Percentiles rank a stretch among this genome's conserved stretches.
phyloP scores from a whole-genome alignment of 2,888 invertebrate species.

The Chrysodeixis includens region DNA sequence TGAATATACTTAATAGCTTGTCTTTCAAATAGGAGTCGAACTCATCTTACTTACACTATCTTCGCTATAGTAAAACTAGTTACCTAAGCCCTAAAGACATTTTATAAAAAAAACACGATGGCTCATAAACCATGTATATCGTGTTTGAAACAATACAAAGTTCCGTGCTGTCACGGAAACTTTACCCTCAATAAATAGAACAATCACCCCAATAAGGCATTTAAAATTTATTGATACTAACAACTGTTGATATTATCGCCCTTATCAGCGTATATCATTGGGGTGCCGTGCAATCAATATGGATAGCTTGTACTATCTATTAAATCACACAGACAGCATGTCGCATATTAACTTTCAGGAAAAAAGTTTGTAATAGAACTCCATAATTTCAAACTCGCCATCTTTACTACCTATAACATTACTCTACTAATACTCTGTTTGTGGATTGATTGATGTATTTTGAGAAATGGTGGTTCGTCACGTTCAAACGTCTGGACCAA shows the following conservation, averaged over 20 bases:
- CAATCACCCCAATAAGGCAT: slow-evolving; percentile 1
- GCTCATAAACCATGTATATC: not conserved
- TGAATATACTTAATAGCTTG: too few relatives aligned
- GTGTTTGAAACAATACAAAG: not conserved
- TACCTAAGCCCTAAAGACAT: too few relatives aligned
- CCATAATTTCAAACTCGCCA: not conserved
- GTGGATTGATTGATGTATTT: too few relatives aligned
- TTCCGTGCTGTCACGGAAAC: not conserved
- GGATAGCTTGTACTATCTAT: not conserved
- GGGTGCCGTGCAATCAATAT: not conserved
- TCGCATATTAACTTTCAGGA: not conserved
- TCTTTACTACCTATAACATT: too few relatives aligned
- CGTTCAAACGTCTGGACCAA: too few relatives aligned
- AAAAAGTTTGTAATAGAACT: not conserved
- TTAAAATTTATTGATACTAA: not conserved
- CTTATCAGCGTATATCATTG: not conserved
- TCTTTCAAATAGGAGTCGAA: too few relatives aligned
- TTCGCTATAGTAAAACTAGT: too few relatives aligned
- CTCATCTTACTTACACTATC: too few relatives aligned
- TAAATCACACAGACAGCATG: not conserved
- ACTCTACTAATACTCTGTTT: too few relatives aligned
- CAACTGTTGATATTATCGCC: slow-evolving; percentile 1
- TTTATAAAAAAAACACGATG: too few relatives aligned
- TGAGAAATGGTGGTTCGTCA: too few relatives aligned
- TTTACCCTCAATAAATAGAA: not conserved